Percentiles rank a stretch among this genome's conserved stretches.
Conservation (phyloP, 2,888 invertebrate genomes). For the Kuschelorhynchus macadamiae region DNA sequence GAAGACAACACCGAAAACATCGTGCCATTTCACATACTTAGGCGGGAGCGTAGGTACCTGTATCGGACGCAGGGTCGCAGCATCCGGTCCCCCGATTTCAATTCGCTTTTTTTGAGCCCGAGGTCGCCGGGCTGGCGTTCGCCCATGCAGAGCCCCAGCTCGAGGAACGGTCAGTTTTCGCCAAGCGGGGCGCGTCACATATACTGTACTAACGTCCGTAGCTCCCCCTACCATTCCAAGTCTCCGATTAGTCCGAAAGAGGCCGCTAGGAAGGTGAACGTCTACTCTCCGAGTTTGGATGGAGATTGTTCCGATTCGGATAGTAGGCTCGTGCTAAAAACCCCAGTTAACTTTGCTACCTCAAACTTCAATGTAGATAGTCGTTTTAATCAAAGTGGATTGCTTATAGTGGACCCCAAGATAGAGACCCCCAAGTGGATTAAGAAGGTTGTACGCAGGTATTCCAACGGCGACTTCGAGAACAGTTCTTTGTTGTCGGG, state of each 20-base stretch:
- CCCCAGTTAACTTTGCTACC: constrained; percentile 58
- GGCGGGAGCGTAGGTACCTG: constrained; percentile 66
- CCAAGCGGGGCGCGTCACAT: constrained; percentile 63
- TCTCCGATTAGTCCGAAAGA: constrained; percentile 67
- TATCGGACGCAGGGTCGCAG: constrained; percentile 62
- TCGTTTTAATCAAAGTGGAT: constrained; percentile 58
- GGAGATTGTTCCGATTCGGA: constrained; percentile 68
- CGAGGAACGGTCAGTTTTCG: constrained; percentile 66
- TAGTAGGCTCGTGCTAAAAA: constrained; percentile 65
- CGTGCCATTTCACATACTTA: constrained; percentile 76
- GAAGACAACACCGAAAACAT: constrained; percentile 81
- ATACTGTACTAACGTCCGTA: constrained; percentile 63
- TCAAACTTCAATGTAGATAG: constrained; percentile 45
- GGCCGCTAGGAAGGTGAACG: constrained; percentile 65
- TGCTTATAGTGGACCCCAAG: constrained; percentile 64
- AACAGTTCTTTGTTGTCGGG: constrained; percentile 68
- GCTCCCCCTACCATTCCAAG: constrained; percentile 66
- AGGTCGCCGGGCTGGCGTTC: constrained; percentile 63
- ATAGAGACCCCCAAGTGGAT: constrained; percentile 66
- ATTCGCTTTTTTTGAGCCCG: constrained; percentile 65
- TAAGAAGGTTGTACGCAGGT: constrained; percentile 67
- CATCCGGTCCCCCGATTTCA: constrained; percentile 66
- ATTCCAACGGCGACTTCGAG: constrained; percentile 68
- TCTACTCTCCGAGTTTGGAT: constrained; percentile 67
- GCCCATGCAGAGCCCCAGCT: constrained; percentile 68